phyloP scores from a whole-genome alignment of 2,888 invertebrate genomes.

The Augochlorella aurata region DNA sequence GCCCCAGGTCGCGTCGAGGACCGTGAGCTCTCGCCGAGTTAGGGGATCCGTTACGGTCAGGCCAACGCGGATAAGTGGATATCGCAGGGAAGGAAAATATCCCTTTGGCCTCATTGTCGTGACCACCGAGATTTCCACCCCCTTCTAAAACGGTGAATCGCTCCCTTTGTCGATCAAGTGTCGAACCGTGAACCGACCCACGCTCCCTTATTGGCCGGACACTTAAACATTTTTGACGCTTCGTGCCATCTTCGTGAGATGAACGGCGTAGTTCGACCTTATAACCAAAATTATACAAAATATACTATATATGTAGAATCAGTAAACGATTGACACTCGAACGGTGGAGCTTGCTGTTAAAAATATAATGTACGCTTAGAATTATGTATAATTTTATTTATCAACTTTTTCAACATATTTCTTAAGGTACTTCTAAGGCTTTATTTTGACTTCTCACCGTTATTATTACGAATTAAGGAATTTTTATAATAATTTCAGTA shows the following conservation, averaged over 20 bases:
- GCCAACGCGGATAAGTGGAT: conserved; percentile 65
- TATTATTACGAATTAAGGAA: no score
- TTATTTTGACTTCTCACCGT: no score
- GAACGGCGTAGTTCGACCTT: neutral
- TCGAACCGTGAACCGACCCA: conserved; percentile 51
- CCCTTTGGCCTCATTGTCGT: conserved; percentile 53
- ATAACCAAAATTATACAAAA: no score
- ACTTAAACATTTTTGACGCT: conserved; percentile 30
- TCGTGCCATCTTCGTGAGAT: neutral
- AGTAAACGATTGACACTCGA: no score
- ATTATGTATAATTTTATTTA: no score
- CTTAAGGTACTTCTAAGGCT: no score
- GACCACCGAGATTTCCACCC: conserved; percentile 44
- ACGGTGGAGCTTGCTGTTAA: no score
- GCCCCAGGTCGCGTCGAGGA: conserved; percentile 34
- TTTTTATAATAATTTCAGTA: no score
- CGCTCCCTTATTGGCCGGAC: conserved; percentile 46
- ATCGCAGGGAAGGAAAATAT: conserved; percentile 52
- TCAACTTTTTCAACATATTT: no score
- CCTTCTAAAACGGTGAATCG: conserved; percentile 49
- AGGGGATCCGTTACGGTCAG: conserved; percentile 58
- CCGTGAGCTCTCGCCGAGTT: neutral
- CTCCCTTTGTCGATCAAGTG: conserved; percentile 53
- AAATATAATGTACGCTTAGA: no score
- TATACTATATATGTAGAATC: no score